These are phyloP conservation scores for Andrena chrysosceles DNA, from an alignment of 2,888 invertebrate genomes.

Conservation along the genomic window DNA sequence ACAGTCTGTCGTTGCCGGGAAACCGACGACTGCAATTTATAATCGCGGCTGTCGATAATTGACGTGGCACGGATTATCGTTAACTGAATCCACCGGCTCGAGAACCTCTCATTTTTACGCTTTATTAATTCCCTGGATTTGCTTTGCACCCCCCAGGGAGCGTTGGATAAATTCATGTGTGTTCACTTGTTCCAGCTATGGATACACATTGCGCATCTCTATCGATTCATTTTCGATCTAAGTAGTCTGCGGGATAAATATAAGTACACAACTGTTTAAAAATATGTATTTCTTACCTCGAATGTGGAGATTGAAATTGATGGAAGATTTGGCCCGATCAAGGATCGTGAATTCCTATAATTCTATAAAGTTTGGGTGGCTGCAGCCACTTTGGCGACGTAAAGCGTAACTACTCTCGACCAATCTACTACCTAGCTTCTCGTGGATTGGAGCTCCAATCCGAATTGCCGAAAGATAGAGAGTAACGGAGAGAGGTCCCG, in stretches of 20 bases:
- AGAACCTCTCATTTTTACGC: slow-evolving; percentile 56
- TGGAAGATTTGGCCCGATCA: not conserved
- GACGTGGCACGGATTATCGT: slow-evolving; percentile 61
- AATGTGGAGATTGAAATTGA: slow-evolving; percentile 2
- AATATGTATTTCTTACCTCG: not conserved
- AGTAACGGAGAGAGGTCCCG: slow-evolving; percentile 36
- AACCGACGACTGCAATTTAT: slow-evolving; percentile 62
- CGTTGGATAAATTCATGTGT: slow-evolving; percentile 25
- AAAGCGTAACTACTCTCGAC: slow-evolving; percentile 49
- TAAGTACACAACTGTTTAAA: too few species aligned
- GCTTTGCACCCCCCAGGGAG: slow-evolving; percentile 17
- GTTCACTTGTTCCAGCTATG: slow-evolving; percentile 15
- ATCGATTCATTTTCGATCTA: slow-evolving; percentile 37
- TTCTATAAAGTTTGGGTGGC: slow-evolving; percentile 44
- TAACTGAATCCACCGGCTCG: slow-evolving; percentile 46
- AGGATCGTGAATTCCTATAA: slow-evolving; percentile 31
- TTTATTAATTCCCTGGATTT: slow-evolving; percentile 55
- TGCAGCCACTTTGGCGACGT: slow-evolving; percentile 59
- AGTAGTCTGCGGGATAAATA: not conserved
- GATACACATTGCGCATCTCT: not conserved
- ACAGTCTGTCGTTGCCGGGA: slow-evolving; percentile 50
- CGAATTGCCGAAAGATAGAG: slow-evolving; percentile 32
- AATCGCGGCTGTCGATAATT: slow-evolving; percentile 69
- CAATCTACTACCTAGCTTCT: slow-evolving; percentile 33
- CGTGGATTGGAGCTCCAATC: slow-evolving; percentile 20